Evolutionary conservation across 2,797 vertebrate genomes (phyloP).

Genomic region (Sorex maritimensis): DNA sequence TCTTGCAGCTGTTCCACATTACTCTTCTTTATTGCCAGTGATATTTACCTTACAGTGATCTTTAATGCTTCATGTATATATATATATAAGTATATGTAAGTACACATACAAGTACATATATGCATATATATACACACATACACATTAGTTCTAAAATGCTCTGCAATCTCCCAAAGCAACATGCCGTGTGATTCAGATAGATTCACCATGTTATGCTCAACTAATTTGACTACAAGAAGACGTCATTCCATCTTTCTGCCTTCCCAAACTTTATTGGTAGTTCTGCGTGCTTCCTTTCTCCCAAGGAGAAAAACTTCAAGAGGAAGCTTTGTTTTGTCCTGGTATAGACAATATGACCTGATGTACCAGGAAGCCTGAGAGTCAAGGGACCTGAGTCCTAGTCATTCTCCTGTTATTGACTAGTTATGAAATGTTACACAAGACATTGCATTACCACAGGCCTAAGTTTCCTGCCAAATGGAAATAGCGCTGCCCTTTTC

Average conservation of each 20-base stretch:
- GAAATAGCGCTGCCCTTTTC: neutral
- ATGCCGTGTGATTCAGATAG: neutral
- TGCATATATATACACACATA: no score
- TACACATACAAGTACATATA: neutral
- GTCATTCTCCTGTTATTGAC: neutral
- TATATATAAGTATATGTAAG: no score
- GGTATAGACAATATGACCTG: no score
- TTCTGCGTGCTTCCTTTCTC: neutral
- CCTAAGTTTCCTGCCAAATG: neutral
- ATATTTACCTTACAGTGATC: neutral
- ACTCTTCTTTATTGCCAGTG: neutral
- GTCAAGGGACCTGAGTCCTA: neutral
- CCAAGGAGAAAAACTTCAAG: neutral
- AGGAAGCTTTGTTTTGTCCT: neutral
- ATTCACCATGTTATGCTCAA: neutral
- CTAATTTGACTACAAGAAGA: neutral
- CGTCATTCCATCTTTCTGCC: neutral
- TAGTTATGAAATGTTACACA: neutral
- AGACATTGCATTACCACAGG: neutral
- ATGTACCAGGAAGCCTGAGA: neutral
- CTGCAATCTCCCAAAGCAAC: constrained; percentile 7
- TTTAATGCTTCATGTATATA: neutral
- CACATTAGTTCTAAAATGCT: neutral
- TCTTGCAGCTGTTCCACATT: neutral
- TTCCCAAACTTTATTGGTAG: neutral